phyloP scores from a whole-genome alignment of 2,888 invertebrate genomes.

The Hyposoter didymator region DNA sequence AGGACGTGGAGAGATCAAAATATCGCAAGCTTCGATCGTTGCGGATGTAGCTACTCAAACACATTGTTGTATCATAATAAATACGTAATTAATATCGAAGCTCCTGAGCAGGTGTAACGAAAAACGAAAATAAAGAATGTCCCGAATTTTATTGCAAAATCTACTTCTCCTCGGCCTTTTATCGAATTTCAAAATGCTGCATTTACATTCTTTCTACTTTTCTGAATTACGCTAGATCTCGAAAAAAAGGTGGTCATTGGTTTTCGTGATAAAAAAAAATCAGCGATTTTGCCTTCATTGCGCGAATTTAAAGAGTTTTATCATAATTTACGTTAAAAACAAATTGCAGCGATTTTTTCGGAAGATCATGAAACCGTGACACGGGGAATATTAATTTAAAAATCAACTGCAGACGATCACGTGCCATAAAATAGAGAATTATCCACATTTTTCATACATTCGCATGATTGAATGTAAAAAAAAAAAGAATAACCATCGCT shows the following conservation, averaged over 20 bases:
- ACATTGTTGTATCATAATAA: slow-evolving; percentile 29
- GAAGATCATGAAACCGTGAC: too few relatives aligned
- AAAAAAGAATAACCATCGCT: too few relatives aligned
- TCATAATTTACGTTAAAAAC: too few relatives aligned
- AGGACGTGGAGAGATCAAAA: slow-evolving; percentile 1
- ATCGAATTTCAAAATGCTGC: background rate
- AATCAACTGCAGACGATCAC: too few relatives aligned
- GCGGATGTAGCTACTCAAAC: slow-evolving; percentile 8
- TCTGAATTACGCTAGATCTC: background rate
- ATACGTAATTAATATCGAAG: slow-evolving; percentile 34
- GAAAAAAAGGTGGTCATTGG: background rate
- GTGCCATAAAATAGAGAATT: background rate
- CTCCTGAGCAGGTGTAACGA: slow-evolving; percentile 6
- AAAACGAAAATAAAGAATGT: slow-evolving; percentile 19
- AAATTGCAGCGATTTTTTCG: too few relatives aligned
- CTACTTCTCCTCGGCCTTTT: background rate
- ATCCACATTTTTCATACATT: background rate
- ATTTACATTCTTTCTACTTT: background rate
- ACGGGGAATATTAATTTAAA: too few relatives aligned
- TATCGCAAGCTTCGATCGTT: slow-evolving; percentile 7
- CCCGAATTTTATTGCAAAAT: slow-evolving; percentile 10
- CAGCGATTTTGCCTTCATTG: too few relatives aligned
- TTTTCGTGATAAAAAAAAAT: too few relatives aligned
- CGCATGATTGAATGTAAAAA: too few relatives aligned
- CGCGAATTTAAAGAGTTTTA: too few relatives aligned